These are phyloP conservation scores for Pangasius macronema DNA, from an alignment of 2,797 vertebrate genomes.

Conservation along the genomic window DNA sequence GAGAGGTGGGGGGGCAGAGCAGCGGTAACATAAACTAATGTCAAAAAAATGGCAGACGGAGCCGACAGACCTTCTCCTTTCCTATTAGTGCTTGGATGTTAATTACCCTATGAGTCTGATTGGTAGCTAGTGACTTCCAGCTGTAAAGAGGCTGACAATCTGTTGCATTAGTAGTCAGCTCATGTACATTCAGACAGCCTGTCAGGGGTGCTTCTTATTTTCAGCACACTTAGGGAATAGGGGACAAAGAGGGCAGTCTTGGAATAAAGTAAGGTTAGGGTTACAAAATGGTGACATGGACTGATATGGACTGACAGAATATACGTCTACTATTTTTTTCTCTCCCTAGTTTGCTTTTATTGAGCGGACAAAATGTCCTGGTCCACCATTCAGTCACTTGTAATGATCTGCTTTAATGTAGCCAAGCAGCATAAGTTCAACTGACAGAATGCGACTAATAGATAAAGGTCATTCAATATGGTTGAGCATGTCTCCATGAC, in stretches of 20 bases:
- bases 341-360: background rate
- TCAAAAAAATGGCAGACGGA: background rate
- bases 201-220: background rate
- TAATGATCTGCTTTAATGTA: background rate
- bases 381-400: background rate
- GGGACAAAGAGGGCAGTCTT: background rate
- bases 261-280: background rate
- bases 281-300: background rate
- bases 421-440: too few relatives aligned
- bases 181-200: background rate
- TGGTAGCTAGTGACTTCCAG: constrained; percentile 3
- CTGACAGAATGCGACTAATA: background rate
- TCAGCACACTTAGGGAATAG: background rate
- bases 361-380: background rate
- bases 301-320: background rate
- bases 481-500: background rate
- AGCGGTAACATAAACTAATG: background rate
- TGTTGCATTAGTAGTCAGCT: background rate
- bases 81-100: background rate
- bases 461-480: background rate
- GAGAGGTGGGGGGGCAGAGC: background rate
- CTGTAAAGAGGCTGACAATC: background rate
- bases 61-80: background rate
- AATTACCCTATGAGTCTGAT: background rate
- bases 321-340: background rate